A percentile compares a stretch with the other conserved stretches of the same genome.
These are phyloP conservation scores for Didymodactylos carnosus DNA, from an alignment of 2,888 invertebrate genomes.

Conservation along the genomic window DNA sequence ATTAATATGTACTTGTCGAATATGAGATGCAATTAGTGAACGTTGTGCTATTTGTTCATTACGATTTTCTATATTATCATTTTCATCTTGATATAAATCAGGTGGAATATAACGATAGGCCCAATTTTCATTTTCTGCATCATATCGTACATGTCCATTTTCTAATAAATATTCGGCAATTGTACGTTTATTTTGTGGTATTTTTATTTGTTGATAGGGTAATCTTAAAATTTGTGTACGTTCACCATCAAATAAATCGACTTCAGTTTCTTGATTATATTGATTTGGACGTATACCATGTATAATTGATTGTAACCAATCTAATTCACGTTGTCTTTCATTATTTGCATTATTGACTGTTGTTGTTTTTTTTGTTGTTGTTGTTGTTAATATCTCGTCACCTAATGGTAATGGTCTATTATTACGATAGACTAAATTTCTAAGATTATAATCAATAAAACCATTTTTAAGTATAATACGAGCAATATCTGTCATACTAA, in stretches of 20 bases:
- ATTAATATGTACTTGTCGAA: not conserved
- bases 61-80: too few relatives aligned
- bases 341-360: too few relatives aligned
- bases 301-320: not conserved
- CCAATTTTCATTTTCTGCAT: not conserved
- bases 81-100: not conserved
- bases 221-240: not conserved
- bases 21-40: not conserved
- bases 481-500: not conserved
- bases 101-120: not conserved
- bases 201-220: not conserved
- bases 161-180: not conserved
- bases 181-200: not conserved
- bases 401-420: too few relatives aligned
- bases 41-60: too few relatives aligned
- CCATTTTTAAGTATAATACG: not conserved
- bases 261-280: not conserved
- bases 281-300: not conserved
- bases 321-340: not conserved
- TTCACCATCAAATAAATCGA: not conserved
- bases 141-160: not conserved
- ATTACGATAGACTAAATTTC: not conserved
- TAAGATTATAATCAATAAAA: not conserved
- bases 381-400: not conserved
- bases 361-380: too few relatives aligned